A percentile compares a stretch with the other conserved stretches of the same genome.
These are phyloP conservation scores for Selenia dentaria DNA, from an alignment of 2,888 invertebrate species.

Conservation along the genomic window DNA sequence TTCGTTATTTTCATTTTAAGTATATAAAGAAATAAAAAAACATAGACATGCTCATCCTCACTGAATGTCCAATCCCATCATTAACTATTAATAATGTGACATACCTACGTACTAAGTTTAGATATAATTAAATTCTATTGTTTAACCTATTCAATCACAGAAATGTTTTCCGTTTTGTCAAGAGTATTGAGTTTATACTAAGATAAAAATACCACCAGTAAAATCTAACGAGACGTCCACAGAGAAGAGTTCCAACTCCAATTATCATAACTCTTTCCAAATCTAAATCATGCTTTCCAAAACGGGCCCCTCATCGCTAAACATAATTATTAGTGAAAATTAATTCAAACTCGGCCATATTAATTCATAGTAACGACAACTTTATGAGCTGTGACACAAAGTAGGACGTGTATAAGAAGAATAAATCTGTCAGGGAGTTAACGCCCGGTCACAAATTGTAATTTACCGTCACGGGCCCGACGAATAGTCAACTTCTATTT, in stretches of 20 bases:
- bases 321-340: conserved; percentile 59
- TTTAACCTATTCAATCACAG: too few species aligned
- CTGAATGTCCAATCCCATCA: too few species aligned
- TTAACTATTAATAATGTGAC: too few species aligned
- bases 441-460: conserved; percentile 76
- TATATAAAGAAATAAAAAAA: too few species aligned
- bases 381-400: conserved; percentile 79
- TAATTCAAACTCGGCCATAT: conserved; percentile 65
- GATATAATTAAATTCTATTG: too few species aligned
- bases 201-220: too few species aligned
- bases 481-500: conserved; percentile 47
- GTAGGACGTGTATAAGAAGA: conserved; percentile 69
- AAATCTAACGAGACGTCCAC: conserved; percentile 6
- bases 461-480: conserved; percentile 65
- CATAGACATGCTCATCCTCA: too few species aligned
- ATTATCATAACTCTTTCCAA: conserved; percentile 30
- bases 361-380: conserved; percentile 73
- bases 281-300: conserved; percentile 36
- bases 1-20: too few species aligned
- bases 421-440: conserved; percentile 76
- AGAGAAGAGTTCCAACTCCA: conserved; percentile 9
- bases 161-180: too few species aligned
- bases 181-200: too few species aligned
- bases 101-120: too few species aligned
- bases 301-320: conserved; percentile 37